These are phyloP conservation scores for Opisthocomus hoazin DNA, from an alignment of 2,113 vertebrate species.

Conservation along the genomic window DNA sequence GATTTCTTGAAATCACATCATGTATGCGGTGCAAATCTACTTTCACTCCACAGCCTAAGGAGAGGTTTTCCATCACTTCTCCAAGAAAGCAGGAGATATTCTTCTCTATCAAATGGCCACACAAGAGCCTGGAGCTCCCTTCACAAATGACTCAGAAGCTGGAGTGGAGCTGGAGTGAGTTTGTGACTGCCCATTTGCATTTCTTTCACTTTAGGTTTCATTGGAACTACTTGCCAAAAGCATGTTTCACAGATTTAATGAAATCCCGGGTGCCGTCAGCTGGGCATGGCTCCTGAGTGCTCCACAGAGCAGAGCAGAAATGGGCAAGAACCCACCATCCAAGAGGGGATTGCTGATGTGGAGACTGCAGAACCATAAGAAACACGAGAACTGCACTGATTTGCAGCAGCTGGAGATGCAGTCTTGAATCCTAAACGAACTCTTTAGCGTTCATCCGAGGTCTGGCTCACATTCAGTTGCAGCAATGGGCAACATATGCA, in stretches of 20 bases:
- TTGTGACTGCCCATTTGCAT: not conserved
- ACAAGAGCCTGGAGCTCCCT: not conserved
- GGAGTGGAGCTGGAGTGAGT: not conserved
- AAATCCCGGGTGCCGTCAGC: not conserved
- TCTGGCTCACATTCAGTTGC: not conserved
- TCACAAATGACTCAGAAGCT: not conserved
- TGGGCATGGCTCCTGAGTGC: not conserved
- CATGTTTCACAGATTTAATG: not conserved
- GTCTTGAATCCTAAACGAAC: not conserved
- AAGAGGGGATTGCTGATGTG: not conserved
- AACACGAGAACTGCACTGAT: not conserved
- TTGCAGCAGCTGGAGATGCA: not conserved
- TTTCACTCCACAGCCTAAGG: not conserved
- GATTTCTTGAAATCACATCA: not conserved
- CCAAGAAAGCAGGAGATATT: not conserved
- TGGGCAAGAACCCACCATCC: not conserved
- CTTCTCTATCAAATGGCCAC: not conserved
- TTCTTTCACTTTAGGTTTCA: not conserved
- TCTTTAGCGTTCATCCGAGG: fast-evolving
- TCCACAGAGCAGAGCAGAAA: not conserved
- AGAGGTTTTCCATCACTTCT: not conserved
- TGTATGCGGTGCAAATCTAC: not conserved
- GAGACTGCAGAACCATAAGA: not conserved
- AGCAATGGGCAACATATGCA: not conserved
- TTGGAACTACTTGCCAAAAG: not conserved